Base-by-base conservation (phyloP, 2,888 invertebrate genomes). In the Carterocephalus palaemon region DNA sequence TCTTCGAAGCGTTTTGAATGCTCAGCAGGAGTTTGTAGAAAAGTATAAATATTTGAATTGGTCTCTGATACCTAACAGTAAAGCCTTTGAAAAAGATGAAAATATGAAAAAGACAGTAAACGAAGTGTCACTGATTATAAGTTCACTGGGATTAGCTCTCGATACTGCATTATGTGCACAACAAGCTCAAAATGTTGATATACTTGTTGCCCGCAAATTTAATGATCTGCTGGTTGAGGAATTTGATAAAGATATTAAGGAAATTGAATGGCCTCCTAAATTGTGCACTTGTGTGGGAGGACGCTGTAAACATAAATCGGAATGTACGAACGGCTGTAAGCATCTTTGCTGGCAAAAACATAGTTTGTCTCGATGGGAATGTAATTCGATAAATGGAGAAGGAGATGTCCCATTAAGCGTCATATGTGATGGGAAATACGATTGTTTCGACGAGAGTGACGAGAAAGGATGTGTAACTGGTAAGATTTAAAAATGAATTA, bases 361-460 rank as follows among this genome's bases (percentile, higher is more conserved):
- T 48, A 65, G 52, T 48, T 59, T 85, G 37, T 52, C 53, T 8
- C 62, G 60, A 22, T 78, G 68, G 69, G 49, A 49, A n/a, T 85
- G 85, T 50, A 52, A 62, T 32, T 64, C 78, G 4, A 45, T 72
- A 3, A 61, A 58, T 19, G 62, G 60, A 0, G 53, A 56, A 1
- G 53, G 52, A 7, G 60, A 59, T 29, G 57, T 84, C 4, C 36
- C 70, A 1, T 33, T 84, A 7, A 64, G 74, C 51, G 49, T 56
- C 1, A 31, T 84, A 23, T 84, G 85, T 51, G 82, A 85, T 47
- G 84, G 85, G 0, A 83, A 80, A 70, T 48, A 71, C 8, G 85
- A 85, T 47, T 85, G 85, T 52, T 67, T 58, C 38, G 80, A 83
- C 54, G 73, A 78, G 57, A 62, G 67, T 16, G 85, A 85, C 54